Base-by-base conservation (phyloP, 2,113 vertebrate species). In the Brachyistius frenatus region DNA sequence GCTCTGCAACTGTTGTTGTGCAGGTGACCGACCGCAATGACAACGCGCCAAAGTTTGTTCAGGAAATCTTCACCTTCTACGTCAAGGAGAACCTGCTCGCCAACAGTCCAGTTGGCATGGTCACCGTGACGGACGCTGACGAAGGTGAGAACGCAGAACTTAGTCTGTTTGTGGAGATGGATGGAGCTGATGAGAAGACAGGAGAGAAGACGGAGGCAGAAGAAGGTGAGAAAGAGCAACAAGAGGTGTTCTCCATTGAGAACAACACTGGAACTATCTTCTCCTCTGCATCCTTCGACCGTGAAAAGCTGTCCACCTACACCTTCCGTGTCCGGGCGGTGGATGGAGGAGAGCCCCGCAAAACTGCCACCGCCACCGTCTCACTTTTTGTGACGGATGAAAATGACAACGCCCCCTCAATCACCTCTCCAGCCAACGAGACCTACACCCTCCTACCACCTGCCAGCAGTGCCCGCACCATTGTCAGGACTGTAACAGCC, bases 251-350 rank as follows among this genome's bases (percentile, higher is more conserved):
- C 86, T 96, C 96, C 62, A 97, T 98, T 0, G 96, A 97, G 82
- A 98, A 99, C n/a, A 97, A 97, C 91, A 99, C 98, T 0, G 98
- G 98, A 13, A 99, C 97, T 3, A 99, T 99, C 86, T 99, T 97
- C 84, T 98, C 97, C 11, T 95, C 96, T 0, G 83, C 95, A 7
- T 96, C 97, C 0, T 98, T 99, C 30, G 98, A 99, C 89, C 90
- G 97, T 8, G 98, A 99, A 80, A 95, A 95, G 36, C 96, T 97
- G 66, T 96, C 96, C 49, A 94, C 95, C 3, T 99, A 99, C 89
- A 97, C 96, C 2, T 99, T 99, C 88, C 93, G 95, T 16, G 98
- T 99, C 16, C 96, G 97, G 31, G 97, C 98, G 0, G 95, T 99
- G 57, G 98, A 99, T 0, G 96, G 96, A 2, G 98, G 98, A 0